Percentiles rank a stretch among this genome's conserved stretches.
phyloP scores from a whole-genome alignment of 2,113 vertebrate species.

The Scomber japonicus region DNA sequence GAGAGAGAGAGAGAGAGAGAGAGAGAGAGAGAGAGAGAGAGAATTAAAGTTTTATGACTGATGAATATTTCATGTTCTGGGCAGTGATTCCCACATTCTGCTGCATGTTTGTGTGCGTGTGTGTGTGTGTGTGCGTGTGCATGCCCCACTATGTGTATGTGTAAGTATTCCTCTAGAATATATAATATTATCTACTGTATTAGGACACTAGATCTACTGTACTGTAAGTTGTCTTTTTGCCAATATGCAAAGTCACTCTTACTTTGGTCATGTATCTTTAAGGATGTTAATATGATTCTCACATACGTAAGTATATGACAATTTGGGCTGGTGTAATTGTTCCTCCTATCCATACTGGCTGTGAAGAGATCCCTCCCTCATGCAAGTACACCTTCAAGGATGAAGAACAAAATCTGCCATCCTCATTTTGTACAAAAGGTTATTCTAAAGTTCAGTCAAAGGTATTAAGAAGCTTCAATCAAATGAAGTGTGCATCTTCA shows the following conservation, averaged over 20 bases:
- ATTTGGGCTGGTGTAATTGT: background rate
- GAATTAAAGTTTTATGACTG: constrained; percentile 88
- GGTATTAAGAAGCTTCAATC: background rate
- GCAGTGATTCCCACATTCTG: constrained; percentile 85
- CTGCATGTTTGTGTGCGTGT: constrained; percentile 38
- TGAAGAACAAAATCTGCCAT: background rate
- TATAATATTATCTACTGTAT: constrained; percentile 28
- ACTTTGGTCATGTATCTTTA: background rate
- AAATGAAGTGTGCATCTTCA: background rate
- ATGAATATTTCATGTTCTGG: constrained; percentile 88
- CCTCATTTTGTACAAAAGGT: too few relatives aligned
- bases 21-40: constrained; percentile 76
- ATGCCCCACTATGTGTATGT: constrained; percentile 39
- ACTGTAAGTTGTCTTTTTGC: background rate
- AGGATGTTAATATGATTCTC: background rate
- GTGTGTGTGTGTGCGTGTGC: constrained; percentile 48
- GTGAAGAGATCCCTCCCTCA: background rate
- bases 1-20: constrained; percentile 41
- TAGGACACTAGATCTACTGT: background rate
- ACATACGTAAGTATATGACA: background rate
- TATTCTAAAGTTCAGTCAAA: background rate
- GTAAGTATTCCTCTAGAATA: constrained; percentile 47
- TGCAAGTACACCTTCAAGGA: background rate
- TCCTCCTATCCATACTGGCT: background rate
- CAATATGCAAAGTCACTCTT: background rate